phyloP scores from a whole-genome alignment of 2,113 vertebrate genomes.

The Tachysurus fulvidraco region DNA sequence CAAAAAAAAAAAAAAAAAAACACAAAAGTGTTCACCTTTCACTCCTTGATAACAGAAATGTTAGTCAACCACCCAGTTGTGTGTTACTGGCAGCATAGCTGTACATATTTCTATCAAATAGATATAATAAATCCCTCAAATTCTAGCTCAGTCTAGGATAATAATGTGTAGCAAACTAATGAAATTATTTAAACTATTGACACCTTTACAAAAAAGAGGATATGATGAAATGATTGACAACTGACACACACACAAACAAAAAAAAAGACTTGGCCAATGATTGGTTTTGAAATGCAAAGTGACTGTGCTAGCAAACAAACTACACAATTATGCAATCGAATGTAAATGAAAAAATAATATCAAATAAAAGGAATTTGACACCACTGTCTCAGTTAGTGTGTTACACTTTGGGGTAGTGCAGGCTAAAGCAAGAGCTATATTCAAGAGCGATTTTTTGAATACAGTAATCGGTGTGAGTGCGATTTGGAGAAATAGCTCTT shows the following conservation, averaged over 20 bases:
- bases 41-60: constrained; percentile 26
- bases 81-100: constrained; percentile 55
- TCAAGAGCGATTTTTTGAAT: constrained; percentile 23
- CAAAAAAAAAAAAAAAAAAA: not conserved
- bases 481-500: constrained; percentile 38
- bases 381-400: constrained; percentile 22
- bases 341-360: not conserved
- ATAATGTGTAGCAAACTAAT: constrained; percentile 28
- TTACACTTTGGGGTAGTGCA: constrained; percentile 34
- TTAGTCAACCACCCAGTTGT: constrained; percentile 17
- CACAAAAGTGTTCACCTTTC: constrained; percentile 4
- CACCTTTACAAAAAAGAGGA: constrained; percentile 4
- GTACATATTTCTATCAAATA: constrained; percentile 42
- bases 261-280: constrained; percentile 2
- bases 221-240: constrained; percentile 40
- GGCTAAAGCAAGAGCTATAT: constrained; percentile 14
- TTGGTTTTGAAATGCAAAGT: constrained; percentile 55
- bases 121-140: constrained; percentile 41
- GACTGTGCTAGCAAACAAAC: constrained; percentile 53
- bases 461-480: constrained; percentile 19
- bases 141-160: constrained; percentile 11
- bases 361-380: constrained; percentile 28
- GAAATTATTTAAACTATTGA: constrained; percentile 32
- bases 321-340: constrained; percentile 25
- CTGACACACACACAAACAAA: not conserved